A percentile compares a stretch with the other conserved stretches of the same genome.
Evolutionary conservation across 2,797 vertebrate species (phyloP).

Genomic region (Phalanger gymnotis): DNA sequence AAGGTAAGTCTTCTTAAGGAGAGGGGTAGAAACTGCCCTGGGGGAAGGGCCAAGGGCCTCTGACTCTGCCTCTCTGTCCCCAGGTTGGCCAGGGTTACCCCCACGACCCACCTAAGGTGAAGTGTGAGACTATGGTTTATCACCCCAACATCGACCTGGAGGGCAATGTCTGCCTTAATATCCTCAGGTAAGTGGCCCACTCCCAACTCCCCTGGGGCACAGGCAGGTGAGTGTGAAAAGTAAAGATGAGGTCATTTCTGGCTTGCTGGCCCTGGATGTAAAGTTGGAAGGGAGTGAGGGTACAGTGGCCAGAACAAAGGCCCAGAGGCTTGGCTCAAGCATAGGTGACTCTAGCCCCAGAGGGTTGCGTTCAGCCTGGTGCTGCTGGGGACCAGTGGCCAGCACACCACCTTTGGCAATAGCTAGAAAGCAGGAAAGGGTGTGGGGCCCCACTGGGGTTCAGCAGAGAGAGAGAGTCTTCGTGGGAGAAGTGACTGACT

Average conservation of each 20-base stretch:
- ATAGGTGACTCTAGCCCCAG: too few species aligned
- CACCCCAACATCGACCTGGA: constrained; percentile 99
- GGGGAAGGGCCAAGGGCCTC: constrained; percentile 9
- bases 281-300: too few species aligned
- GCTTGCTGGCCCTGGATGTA: too few species aligned
- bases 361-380: neutral
- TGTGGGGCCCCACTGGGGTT: neutral
- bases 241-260: too few species aligned
- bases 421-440: neutral
- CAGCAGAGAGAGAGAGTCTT: too few species aligned
- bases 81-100: constrained; percentile 98
- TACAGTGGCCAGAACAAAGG: too few species aligned
- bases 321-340: neutral
- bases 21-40: constrained; percentile 1
- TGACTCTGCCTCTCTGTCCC: neutral
- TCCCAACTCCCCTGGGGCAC: too few species aligned
- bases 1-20: constrained; percentile 88
- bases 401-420: neutral
- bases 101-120: constrained; percentile 97
- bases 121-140: constrained; percentile 98
- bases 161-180: constrained; percentile 98
- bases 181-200: constrained; percentile 89
- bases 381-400: neutral
- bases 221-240: too few species aligned
- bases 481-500: too few species aligned